These are phyloP conservation scores for Atta colombica DNA, from an alignment of 1,140 invertebrate genomes.

Conservation along the genomic window DNA sequence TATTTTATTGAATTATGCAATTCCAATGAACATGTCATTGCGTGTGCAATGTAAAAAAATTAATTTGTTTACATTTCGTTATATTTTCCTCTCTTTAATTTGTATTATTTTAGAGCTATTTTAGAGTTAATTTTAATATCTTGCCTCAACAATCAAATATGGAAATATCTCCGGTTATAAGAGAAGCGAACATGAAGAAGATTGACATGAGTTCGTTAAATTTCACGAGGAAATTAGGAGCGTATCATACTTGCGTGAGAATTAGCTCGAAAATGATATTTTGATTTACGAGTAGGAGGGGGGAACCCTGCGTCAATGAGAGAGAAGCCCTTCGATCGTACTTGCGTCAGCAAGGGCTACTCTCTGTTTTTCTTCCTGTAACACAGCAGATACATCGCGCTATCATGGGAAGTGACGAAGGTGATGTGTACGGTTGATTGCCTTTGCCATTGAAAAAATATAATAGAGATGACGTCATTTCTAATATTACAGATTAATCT, in stretches of 20 bases:
- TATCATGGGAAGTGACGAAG: slow-evolving; percentile 9
- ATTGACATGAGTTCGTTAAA: slow-evolving; percentile 43
- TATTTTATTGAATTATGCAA: not conserved
- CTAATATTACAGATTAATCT: slow-evolving; percentile 21
- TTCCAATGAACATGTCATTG: not conserved
- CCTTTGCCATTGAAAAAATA: slow-evolving; percentile 10
- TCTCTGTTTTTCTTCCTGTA: slow-evolving; percentile 23
- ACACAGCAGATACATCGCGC: not conserved
- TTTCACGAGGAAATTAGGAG: slow-evolving; percentile 20
- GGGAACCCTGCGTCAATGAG: slow-evolving; percentile 14
- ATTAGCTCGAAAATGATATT: slow-evolving; percentile 57
- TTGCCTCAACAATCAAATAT: not conserved
- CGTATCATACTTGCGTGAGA: not conserved
- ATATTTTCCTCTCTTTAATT: not conserved
- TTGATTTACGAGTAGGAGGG: slow-evolving; percentile 38
- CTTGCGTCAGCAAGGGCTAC: slow-evolving; percentile 32
- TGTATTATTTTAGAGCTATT: slow-evolving; percentile 8
- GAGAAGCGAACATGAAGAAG: slow-evolving; percentile 40
- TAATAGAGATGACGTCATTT: slow-evolving; percentile 45
- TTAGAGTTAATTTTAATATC: not conserved
- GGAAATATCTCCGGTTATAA: not conserved
- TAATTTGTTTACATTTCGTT: not conserved
- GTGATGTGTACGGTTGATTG: slow-evolving; percentile 20
- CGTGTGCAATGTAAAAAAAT: not conserved
- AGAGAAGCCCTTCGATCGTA: slow-evolving; percentile 33